Base-by-base conservation (phyloP, 1,140 invertebrate species). In the Achroia grisella region DNA sequence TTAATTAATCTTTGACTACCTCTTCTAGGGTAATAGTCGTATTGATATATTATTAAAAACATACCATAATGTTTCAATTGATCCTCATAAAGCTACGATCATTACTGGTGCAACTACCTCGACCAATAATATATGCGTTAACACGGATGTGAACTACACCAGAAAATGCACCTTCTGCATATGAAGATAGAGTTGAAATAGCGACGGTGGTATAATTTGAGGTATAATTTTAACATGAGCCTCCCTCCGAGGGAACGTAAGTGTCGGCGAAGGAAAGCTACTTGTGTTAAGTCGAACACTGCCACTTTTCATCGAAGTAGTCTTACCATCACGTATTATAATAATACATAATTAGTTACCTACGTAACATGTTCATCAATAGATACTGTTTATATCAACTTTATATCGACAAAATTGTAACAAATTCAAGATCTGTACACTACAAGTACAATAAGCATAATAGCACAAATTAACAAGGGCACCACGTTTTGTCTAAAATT, bases 261-360 rank as follows among this genome's bases (percentile, higher is more conserved):
- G 17, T 23, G 17, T 23, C 17, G 17, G 47, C 41, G 54, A 53
- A 68, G 58, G 57, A 69, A 64, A 55, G 62, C 65, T 64, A 62
- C 68, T 71, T 57, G 58, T 63, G 28, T 34, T 52, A 33, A 14
- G 31, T 52, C 58, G 62, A 59, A 52, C 56, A 48, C 37, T 51
- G 64, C 62, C 71, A 73, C 64, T 74, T 71, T 67, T 52, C 46
- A 33, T 13, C 55, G 36, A 54, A 53, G 57, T 63, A 63, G 62
- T 65, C 48, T 23, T 23, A 23, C 17, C 17, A 23, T 23, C 17
- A 23, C 17, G 6, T 23, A 23, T 23, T 6, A 23, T 23, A 23
- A 23, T 23, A 23, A 23, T 23, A 23, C 6, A 23, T 3, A 23
- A 23, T 23, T 2, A 3, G 6, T 3, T 3, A 23, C 2, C 2